Conservation (phyloP, 1,140 invertebrate genomes). For the Penaeus indicus region DNA sequence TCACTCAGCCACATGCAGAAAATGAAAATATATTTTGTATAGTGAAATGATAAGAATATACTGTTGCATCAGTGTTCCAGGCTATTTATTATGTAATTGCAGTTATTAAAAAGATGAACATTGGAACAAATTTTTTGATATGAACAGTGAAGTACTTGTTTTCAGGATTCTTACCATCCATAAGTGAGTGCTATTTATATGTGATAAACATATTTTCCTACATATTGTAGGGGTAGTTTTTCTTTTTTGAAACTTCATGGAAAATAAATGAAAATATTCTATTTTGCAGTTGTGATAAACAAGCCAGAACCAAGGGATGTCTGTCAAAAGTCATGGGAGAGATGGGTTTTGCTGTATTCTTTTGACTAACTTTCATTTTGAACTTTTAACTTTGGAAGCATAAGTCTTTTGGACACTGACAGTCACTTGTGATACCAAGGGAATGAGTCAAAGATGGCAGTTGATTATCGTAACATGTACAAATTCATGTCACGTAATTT, state of each 20-base stretch:
- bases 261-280: conserved; percentile 27
- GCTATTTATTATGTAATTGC: conserved; percentile 2
- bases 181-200: conserved; percentile 32
- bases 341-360: neutral
- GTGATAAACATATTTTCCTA: conserved; percentile 39
- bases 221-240: conserved; percentile 36
- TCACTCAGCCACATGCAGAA: too few species aligned
- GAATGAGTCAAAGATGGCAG: conserved; percentile 27
- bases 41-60: too few species aligned
- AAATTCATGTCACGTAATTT: conserved; percentile 53
- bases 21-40: too few species aligned
- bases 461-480: conserved; percentile 50
- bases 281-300: conserved; percentile 29
- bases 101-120: neutral
- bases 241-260: neutral
- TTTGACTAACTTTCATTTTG: neutral
- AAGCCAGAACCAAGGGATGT: conserved; percentile 33
- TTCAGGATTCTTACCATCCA: conserved; percentile 21
- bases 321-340: conserved; percentile 1
- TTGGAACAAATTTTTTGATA: conserved; percentile 4
- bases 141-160: conserved; percentile 9
- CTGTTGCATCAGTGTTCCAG: too few species aligned
- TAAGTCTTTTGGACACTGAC: neutral
- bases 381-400: neutral
- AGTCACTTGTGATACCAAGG: conserved; percentile 39